Conservation (phyloP, 2,888 invertebrate genomes). For the Fabriciana adippe region DNA sequence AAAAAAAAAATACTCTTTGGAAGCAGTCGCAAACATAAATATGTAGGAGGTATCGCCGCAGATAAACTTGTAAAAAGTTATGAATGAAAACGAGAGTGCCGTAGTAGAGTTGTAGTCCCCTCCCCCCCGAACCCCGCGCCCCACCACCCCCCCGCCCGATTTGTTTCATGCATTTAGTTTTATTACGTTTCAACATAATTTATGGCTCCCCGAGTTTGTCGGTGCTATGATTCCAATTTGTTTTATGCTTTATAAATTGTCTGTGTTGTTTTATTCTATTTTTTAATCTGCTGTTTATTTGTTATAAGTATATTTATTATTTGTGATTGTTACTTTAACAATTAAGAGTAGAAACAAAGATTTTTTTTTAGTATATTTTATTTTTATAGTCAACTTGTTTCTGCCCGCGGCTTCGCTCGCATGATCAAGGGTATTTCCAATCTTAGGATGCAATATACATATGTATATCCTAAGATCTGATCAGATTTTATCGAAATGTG, state of each 20-base stretch:
- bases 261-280: constrained; percentile 5
- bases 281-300: constrained; percentile 6
- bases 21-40: constrained; percentile 77
- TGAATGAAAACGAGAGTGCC: constrained; percentile 82
- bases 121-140: constrained; percentile 44
- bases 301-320: neutral
- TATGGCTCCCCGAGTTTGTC: constrained; percentile 48
- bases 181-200: constrained; percentile 74
- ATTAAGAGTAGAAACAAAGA: too few species aligned
- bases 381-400: too few species aligned
- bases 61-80: constrained; percentile 83
- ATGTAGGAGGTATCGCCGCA: constrained; percentile 79
- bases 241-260: constrained; percentile 30
- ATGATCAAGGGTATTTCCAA: too few species aligned
- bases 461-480: too few species aligned
- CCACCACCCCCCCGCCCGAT: constrained; percentile 55
- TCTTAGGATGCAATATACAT: too few species aligned
- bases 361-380: too few species aligned
- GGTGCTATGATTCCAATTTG: constrained; percentile 36
- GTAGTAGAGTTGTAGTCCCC: constrained; percentile 77
- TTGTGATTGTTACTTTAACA: too few species aligned
- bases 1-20: constrained; percentile 55
- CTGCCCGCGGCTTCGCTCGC: too few species aligned
- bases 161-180: constrained; percentile 78
- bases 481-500: too few species aligned